Conservation (phyloP, 1,140 invertebrate genomes). For the Anastrepha ludens region DNA sequence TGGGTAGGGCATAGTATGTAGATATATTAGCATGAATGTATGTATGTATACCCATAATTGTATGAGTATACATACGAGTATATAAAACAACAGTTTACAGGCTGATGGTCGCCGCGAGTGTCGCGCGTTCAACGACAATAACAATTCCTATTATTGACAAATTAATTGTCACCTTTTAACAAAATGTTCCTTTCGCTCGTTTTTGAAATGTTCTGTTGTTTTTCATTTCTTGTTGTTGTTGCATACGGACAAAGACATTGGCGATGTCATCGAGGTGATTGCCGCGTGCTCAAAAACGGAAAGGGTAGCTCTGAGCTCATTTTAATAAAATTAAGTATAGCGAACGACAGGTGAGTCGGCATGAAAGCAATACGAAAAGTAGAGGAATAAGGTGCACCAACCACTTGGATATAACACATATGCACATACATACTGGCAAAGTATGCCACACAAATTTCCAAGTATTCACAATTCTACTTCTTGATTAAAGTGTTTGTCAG, state of each 20-base stretch:
- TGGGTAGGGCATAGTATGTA: no score
- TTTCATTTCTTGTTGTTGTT: not conserved
- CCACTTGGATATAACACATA: not conserved
- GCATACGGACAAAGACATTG: not conserved
- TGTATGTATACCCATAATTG: not conserved
- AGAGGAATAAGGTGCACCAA: not conserved
- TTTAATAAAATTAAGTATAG: conserved; percentile 45
- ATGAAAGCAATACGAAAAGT: not conserved
- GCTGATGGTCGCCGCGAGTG: conserved; percentile 44
- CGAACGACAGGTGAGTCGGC: not conserved
- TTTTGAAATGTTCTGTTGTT: not conserved
- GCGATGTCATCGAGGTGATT: not conserved
- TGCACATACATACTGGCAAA: not conserved
- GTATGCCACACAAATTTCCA: not conserved
- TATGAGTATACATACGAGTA: not conserved
- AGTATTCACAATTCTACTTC: not conserved
- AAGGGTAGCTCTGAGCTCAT: not conserved
- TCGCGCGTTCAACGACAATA: not conserved
- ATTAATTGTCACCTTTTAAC: conserved; percentile 56
- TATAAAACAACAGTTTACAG: not conserved
- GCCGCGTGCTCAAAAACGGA: not conserved
- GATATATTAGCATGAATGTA: no score
- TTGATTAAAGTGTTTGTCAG: conserved; percentile 44
- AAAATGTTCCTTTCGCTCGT: conserved; percentile 36
- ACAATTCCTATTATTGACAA: conserved; percentile 49